Base-by-base conservation (phyloP, 2,888 invertebrate genomes). In the Dendrolimus pini region DNA sequence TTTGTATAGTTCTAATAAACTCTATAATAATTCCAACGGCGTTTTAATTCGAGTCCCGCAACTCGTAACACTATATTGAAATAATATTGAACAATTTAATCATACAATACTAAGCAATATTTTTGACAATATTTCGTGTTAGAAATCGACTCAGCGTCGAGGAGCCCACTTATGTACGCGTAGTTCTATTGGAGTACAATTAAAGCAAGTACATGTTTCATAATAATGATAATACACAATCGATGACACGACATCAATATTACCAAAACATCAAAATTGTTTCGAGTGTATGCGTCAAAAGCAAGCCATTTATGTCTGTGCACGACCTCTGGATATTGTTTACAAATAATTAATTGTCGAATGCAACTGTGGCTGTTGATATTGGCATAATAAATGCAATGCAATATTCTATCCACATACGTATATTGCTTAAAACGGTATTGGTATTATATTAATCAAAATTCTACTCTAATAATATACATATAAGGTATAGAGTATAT, bases 301-400 rank as follows among this genome's bases (percentile, higher is more conserved):
- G 62, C 70, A 66, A 64, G 68, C 74, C 78, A 78, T 82, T 85
- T 85, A 86, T 84, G 83, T 72, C 65, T 65, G 68, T 65, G 72
- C 83, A 83, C 81, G 81, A 72, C 68, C 72, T 72, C 74, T 30
- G 68, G 69, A 73, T 74, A 82, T 82, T 89, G 86, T 89, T 88
- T 89, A 83, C 90, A 83, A 89, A 89, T 89, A 89, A 90, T 89
- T 89, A 89, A 89, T 89, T 78, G 86, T 77, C 83, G 77, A 82
- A 80, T 83, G 83, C 86, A 87, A 87, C 84, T 86, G 85, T 72
- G 78, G 73, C 81, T 80, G 78, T 83, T 83, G 82, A 83, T 86
- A 87, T 79, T 84, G 82, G 74, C 77, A 78, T 85, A 83, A 86
- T 86, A 85, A 86, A 88, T 86, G 82, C 80, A 78, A 77, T 74